A percentile compares a stretch with the other conserved stretches of the same genome.
These are phyloP conservation scores for Gavia stellata DNA, from an alignment of 2,113 vertebrate genomes.

Conservation along the genomic window DNA sequence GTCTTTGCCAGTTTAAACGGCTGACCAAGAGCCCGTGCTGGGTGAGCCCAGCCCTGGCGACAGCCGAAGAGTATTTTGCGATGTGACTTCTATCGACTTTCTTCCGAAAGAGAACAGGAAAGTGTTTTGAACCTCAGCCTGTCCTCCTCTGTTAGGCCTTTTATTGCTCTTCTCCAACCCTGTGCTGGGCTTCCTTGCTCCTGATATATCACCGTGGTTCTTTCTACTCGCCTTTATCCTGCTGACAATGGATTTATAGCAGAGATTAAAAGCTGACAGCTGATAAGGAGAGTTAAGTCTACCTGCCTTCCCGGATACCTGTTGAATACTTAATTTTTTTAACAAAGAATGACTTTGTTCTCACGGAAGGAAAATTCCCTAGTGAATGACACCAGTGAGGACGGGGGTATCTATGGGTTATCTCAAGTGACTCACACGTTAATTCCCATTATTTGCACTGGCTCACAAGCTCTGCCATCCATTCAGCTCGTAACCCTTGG, in stretches of 20 bases:
- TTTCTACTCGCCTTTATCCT: not conserved
- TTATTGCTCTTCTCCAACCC: not conserved
- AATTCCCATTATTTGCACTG: not conserved
- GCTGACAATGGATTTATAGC: not conserved
- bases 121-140: not conserved
- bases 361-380: not conserved
- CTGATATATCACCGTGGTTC: not conserved
- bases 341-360: not conserved
- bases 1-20: not conserved
- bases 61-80: rapidly evolving
- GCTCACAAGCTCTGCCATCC: not conserved
- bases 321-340: not conserved
- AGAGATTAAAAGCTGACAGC: not conserved
- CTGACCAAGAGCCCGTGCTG: not conserved
- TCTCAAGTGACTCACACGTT: not conserved
- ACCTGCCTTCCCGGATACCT: not conserved
- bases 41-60: not conserved
- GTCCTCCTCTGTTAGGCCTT: not conserved
- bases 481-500: not conserved
- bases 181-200: not conserved
- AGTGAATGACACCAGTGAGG: not conserved
- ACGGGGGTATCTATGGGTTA: not conserved
- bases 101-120: not conserved
- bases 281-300: not conserved
- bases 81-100: not conserved